A percentile compares a stretch with the other conserved stretches of the same genome.
phyloP scores from a whole-genome alignment of 2,113 vertebrate genomes.

The Balaenoptera acutorostrata region DNA sequence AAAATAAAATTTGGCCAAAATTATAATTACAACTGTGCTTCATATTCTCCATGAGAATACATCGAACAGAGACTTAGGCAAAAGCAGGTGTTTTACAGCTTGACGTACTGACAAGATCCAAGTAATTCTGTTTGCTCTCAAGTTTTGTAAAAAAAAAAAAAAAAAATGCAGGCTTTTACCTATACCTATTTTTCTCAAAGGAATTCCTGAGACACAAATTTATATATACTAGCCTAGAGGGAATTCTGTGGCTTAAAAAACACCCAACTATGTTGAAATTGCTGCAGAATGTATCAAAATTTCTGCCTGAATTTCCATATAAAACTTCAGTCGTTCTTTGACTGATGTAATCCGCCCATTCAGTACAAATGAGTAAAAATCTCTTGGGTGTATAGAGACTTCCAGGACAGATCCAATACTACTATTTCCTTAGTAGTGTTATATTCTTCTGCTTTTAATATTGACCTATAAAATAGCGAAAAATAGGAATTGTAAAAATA shows the following conservation, averaged over 20 bases:
- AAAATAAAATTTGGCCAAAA: constrained; percentile 20
- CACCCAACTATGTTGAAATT: neutral
- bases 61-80: neutral
- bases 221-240: neutral
- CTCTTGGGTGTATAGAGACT: neutral
- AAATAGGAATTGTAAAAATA: neutral
- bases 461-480: neutral
- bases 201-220: neutral
- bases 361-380: neutral
- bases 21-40: neutral
- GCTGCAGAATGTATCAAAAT: neutral
- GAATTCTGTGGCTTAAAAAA: neutral
- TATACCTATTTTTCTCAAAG: neutral
- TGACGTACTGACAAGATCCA: neutral
- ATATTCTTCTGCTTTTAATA: neutral
- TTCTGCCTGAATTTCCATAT: constrained; percentile 35
- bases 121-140: neutral
- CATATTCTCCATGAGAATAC: neutral
- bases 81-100: neutral
- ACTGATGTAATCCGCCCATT: neutral
- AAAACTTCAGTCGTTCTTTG: neutral
- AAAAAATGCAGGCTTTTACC: neutral
- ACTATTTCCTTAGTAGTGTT: neutral
- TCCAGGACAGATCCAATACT: neutral
- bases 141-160: neutral